phyloP scores from a whole-genome alignment of 2,888 invertebrate genomes.

The Parapristionchus giblindavisi region DNA sequence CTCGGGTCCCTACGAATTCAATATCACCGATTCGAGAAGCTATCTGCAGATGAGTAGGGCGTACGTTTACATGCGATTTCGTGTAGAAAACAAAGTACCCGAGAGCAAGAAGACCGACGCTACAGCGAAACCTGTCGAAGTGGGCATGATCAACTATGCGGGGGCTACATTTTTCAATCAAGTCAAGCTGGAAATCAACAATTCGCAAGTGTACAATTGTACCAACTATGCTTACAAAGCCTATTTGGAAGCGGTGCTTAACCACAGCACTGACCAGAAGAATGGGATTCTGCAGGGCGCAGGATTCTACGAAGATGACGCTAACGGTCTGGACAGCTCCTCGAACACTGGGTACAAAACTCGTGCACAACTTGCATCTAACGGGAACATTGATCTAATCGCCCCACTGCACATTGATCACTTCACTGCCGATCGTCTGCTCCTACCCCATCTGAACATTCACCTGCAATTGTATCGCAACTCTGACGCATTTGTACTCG shows the following conservation, averaged over 20 bases:
- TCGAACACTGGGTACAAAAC: not conserved
- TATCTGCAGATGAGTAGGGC: conserved; percentile 22
- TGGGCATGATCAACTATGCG: not conserved
- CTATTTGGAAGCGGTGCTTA: conserved; percentile 27
- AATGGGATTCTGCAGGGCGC: conserved; percentile 22
- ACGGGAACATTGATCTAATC: conserved; percentile 5
- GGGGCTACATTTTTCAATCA: conserved; percentile 25
- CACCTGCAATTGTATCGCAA: conserved; percentile 14
- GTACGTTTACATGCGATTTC: conserved; percentile 6
- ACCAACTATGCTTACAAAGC: conserved; percentile 27
- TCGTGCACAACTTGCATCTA: not conserved
- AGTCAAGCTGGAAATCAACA: conserved; percentile 33
- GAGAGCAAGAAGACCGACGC: not conserved
- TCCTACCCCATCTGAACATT: conserved; percentile 17
- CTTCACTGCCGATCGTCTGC: conserved; percentile 6
- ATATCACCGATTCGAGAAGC: conserved; percentile 18
- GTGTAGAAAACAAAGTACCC: not conserved
- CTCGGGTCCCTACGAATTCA: conserved; percentile 9
- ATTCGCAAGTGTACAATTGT: conserved; percentile 21
- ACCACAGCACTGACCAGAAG: conserved; percentile 29
- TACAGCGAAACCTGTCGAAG: not conserved
- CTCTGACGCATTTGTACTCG: conserved; percentile 17
- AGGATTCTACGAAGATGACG: conserved; percentile 19
- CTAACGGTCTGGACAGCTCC: not conserved
- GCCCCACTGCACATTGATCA: conserved; percentile 25